These are phyloP conservation scores for Puma concolor DNA, from an alignment of 2,113 vertebrate species.

Conservation along the genomic window DNA sequence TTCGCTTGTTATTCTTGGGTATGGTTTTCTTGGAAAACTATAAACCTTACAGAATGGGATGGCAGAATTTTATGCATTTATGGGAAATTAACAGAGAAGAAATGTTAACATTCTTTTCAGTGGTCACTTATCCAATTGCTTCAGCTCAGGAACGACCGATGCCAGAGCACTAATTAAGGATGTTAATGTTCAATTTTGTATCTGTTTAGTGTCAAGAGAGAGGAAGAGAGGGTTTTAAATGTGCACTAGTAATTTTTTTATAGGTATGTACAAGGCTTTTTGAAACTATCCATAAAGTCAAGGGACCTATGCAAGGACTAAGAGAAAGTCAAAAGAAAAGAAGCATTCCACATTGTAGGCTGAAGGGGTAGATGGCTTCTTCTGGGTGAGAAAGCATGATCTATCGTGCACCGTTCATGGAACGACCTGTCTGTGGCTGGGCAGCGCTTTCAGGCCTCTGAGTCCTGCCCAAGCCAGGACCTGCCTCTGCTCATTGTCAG, in stretches of 20 bases:
- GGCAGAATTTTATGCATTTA: slow-evolving; percentile 19
- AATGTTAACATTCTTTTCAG: slow-evolving; percentile 41
- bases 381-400: not conserved
- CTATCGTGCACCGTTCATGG: fast-evolving
- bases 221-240: slow-evolving; percentile 34
- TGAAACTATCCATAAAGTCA: slow-evolving; percentile 27
- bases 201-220: slow-evolving; percentile 55
- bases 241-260: not conserved
- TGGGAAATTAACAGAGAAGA: slow-evolving; percentile 46
- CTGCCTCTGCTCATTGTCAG: not conserved
- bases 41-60: slow-evolving; percentile 48
- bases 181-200: slow-evolving; percentile 59
- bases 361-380: not conserved
- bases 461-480: not conserved
- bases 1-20: slow-evolving; percentile 55
- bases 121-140: slow-evolving; percentile 22
- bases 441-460: not conserved
- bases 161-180: slow-evolving; percentile 41
- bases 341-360: not conserved
- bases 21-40: slow-evolving; percentile 32
- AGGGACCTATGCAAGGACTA: slow-evolving; percentile 4
- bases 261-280: not conserved
- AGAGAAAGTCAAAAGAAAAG: not conserved
- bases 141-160: slow-evolving; percentile 9
- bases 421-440: fast-evolving